Evolutionary conservation across 2,113 vertebrate genomes (phyloP), one percentile per base, ranked within the genome.

Genomic region (Phasianus colchicus): DNA sequence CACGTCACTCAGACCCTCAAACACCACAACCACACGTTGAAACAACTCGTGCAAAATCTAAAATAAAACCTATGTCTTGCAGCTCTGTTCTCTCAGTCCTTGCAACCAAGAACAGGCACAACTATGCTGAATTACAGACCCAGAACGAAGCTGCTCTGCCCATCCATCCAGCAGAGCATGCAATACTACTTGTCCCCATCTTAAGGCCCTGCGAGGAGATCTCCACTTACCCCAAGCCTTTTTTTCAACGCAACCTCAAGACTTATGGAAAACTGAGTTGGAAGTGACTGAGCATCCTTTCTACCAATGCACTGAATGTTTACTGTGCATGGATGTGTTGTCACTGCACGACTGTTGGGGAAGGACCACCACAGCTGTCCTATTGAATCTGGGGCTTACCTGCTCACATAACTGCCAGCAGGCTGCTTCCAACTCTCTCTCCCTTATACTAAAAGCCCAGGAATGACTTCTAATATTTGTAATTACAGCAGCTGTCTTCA

Each of bases 11-110:
- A 65, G 38, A 34, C 20, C 60, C 47, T 58, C 63, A 38, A 36
- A 32, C 17, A 60, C 21, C 61, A 58, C 0, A 0, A 75, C 6
- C 6, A 20, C 15, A 6, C 21, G 6, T 42, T 65, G 25, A 52
- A 83, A 70, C 2, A 29, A 48, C 32, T 19, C 6, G n/a, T 27
- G n/a, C 3, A 48, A 47, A 48, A 32, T 7, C 30, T 16, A 38
- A 7, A 38, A 32, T 10, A 9, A 13, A 19, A 14, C 6, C 9
- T 1, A 0, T 14, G 21, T 19, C 48, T 4, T 58, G 7, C 61
- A 72, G 30, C 21, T 55, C 29, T 55, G 54, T 32, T 55, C 54
- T 30, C 54, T 38, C 38, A 32, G 54, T 32, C 16, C 54, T 55
- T 55, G 16, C 54, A 55, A 55, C 54, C 54, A 55, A 55, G 8